Evolutionary conservation across 2,113 vertebrate genomes (phyloP).

Genomic region (Ursus arctos): DNA sequence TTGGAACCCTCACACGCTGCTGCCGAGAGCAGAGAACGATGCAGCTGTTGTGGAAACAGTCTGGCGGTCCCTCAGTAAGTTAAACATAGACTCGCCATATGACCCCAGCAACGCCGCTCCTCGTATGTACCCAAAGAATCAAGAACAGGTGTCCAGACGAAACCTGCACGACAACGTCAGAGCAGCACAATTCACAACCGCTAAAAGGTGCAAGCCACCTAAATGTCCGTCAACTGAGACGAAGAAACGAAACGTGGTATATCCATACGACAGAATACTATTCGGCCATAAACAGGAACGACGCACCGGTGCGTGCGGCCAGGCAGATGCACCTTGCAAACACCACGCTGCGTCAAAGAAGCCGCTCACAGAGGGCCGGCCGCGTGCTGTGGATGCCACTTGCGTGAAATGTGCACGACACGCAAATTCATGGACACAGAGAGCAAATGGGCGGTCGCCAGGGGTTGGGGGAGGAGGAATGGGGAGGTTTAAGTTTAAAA

Average conservation of each 20-base stretch:
- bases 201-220: not conserved
- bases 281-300: not conserved
- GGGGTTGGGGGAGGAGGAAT: not conserved
- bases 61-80: not conserved
- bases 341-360: not conserved
- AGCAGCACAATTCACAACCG: not conserved
- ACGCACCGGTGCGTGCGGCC: not conserved
- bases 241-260: not conserved
- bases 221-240: not conserved
- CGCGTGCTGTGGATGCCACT: not conserved
- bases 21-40: not conserved
- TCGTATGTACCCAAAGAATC: not conserved
- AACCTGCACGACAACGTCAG: not conserved
- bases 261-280: not conserved
- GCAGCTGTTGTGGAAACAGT: not conserved
- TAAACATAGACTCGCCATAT: slow-evolving; percentile 2
- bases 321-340: not conserved
- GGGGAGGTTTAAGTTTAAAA: not conserved
- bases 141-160: not conserved
- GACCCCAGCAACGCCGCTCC: not conserved
- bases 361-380: not conserved
- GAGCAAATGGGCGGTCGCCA: not conserved
- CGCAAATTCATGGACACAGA: not conserved
- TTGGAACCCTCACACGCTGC: not conserved
- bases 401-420: not conserved